phyloP scores from a whole-genome alignment of 2,888 invertebrate genomes.

The Megaustenia siamemsis region DNA sequence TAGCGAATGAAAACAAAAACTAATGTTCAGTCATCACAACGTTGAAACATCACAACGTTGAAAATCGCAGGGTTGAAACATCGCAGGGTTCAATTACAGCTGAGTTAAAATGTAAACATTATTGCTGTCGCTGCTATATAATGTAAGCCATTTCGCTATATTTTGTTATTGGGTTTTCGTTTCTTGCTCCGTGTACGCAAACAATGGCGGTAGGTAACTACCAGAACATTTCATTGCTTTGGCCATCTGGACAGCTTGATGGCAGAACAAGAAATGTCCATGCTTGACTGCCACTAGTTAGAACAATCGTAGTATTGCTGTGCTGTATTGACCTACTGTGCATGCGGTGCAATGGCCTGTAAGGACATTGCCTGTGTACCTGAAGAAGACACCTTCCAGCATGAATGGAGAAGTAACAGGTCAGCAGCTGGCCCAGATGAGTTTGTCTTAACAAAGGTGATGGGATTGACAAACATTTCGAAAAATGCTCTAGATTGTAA shows the following conservation, averaged over 20 bases:
- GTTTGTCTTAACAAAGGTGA: constrained; percentile 35
- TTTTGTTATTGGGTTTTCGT: too few relatives aligned
- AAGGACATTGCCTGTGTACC: not conserved
- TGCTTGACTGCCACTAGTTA: not conserved
- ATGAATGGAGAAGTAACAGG: not conserved
- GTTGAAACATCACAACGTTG: too few relatives aligned
- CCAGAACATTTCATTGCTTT: not conserved
- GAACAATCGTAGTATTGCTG: not conserved
- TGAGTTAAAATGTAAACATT: too few relatives aligned
- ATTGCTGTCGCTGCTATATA: too few relatives aligned
- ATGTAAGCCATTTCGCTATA: too few relatives aligned
- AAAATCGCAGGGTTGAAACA: too few relatives aligned
- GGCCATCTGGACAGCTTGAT: too few relatives aligned
- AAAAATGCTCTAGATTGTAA: constrained; percentile 32
- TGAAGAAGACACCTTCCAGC: not conserved
- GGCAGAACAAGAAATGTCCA: not conserved
- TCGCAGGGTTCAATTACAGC: too few relatives aligned
- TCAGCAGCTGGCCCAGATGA: constrained; percentile 30
- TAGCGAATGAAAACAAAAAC: not conserved
- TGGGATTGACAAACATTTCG: constrained; percentile 27
- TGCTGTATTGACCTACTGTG: not conserved
- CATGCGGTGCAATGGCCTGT: not conserved
- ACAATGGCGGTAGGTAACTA: not conserved
- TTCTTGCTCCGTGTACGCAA: too few relatives aligned
- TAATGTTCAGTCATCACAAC: not conserved